Evolutionary conservation across 2,797 vertebrate genomes (phyloP), one percentile per base, ranked within the genome.

Genomic region (Gymnothorax reevesii): DNA sequence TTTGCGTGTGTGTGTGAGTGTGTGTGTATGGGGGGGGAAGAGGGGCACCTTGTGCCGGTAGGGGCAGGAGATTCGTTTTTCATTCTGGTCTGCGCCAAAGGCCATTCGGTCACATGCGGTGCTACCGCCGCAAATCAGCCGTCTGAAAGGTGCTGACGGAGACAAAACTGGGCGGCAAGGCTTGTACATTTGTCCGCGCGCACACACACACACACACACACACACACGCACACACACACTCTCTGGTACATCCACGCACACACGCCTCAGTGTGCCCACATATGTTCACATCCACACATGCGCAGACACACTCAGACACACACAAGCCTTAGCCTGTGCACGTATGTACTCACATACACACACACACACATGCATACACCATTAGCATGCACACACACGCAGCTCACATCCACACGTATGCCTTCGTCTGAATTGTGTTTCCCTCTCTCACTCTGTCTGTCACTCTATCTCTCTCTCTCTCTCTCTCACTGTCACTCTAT

Each of bases 61-160:
- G 90, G 90, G 89, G 89, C 86, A 60, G 49, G 12, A 83, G 64
- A 82, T 87, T 60, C 88, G 89, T 85, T 85, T 90, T 89, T 92
- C 90, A 90, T 92, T 91, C 90, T 91, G 33, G 33, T 42, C n/a
- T 6, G 7, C 89, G 88, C 89, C 91, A 92, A 90, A 92, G 90
- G 91, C 92, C 89, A 90, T 89, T 91, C 89, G 83, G 90, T 86
- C 92, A 91, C 92, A 92, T 88, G 88, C 84, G 89, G 90, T 84
- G 90, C 87, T 89, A 84, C 89, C 87, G 64, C 89, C 54, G 64
- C 90, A 89, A 91, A 89, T 89, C 90, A 90, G 90, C 84, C 89
- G 90, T 91, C 89, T 87, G 92, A 91, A 93, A 88, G 86, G 85
- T 87, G 89, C 90, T 87, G 64, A 86, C 85, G 52, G 88, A 90